Evolutionary conservation across 2,888 invertebrate species (phyloP), one percentile per base, ranked within the genome.

Genomic region (Gasteruption jaculator): DNA sequence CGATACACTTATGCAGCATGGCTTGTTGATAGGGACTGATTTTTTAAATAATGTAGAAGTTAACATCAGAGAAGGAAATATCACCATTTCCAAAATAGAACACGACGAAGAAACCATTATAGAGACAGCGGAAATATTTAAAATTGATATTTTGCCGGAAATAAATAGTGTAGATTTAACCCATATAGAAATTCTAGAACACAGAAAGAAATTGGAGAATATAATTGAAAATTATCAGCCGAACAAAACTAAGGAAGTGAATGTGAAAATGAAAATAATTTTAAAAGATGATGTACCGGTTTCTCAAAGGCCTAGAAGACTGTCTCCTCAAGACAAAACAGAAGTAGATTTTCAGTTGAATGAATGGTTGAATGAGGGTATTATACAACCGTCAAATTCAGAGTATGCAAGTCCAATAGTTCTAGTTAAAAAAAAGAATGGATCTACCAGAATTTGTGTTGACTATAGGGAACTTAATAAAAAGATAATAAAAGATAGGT

Each of bases 381-480:
- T 42, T 6, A 20, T 42, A 3, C 18, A 21, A 5, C 30, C 26
- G 0, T 12, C 15, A 6, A 4, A 7, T 3, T 43, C 38, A 3
- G 38, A 33, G 7, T 43, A 33, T 11, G 43, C 43, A 1, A 38
- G 38, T 15, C 38, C 38, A 1, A 14, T 43, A 7, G 42, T 43
- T 4, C 4, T 43, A 3, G 29, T 38, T 3, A 12, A 12, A 10
- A 49, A 49, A 19, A 49, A 43, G 7, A 15, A 45, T n/a, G 42
- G 42, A 1, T 7, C n/a, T 2, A 14, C 10, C 1, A 19, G 46
- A 14, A 18, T 49, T 3, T 43, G 49, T 11, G 39, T 61, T 0
- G 56, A 59, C 29, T 66, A 40, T 15, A 33, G 61, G 3, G 8
- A 60, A 2, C 4, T 45, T 1, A 69, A 66, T 40, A 24, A 29